These are phyloP conservation scores for Calyptomena viridis DNA, from an alignment of 2,113 vertebrate species.

Conservation along the genomic window DNA sequence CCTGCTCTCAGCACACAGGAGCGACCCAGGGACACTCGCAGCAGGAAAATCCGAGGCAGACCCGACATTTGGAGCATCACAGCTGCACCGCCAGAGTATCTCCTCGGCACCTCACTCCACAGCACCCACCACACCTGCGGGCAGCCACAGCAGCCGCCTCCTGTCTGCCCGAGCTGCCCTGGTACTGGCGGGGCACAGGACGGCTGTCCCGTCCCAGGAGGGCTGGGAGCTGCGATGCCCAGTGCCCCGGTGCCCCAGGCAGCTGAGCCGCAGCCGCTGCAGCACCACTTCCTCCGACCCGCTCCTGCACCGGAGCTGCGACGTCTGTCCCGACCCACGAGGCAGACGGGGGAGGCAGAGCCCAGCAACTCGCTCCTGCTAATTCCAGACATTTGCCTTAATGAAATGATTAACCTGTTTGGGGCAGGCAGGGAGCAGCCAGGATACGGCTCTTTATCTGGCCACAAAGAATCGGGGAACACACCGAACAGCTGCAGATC, in stretches of 20 bases:
- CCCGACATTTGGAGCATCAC: fast-evolving
- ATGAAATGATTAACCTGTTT: background rate
- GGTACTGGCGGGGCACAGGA: fast-evolving
- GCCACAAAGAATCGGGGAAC: too few relatives aligned
- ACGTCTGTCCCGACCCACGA: background rate
- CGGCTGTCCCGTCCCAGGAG: fast-evolving
- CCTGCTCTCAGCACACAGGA: background rate
- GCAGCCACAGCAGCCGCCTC: too few relatives aligned
- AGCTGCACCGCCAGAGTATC: background rate
- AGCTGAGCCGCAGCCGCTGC: background rate
- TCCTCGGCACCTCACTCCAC: background rate
- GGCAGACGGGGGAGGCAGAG: background rate
- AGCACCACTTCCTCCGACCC: slow-evolving; percentile 6
- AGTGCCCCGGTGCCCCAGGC: fast-evolving
- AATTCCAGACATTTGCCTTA: background rate
- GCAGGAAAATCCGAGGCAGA: background rate
- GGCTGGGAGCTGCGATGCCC: background rate
- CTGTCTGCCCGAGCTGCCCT: background rate
- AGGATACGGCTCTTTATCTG: background rate
- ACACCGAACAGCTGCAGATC: fast-evolving
- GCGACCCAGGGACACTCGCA: background rate
- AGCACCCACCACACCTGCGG: fast-evolving
- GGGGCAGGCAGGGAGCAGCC: background rate
- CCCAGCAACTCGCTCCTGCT: background rate
- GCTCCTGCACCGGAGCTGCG: background rate